phyloP scores from a whole-genome alignment of 2,888 invertebrate species.

The Caenorhabditis sp. region DNA sequence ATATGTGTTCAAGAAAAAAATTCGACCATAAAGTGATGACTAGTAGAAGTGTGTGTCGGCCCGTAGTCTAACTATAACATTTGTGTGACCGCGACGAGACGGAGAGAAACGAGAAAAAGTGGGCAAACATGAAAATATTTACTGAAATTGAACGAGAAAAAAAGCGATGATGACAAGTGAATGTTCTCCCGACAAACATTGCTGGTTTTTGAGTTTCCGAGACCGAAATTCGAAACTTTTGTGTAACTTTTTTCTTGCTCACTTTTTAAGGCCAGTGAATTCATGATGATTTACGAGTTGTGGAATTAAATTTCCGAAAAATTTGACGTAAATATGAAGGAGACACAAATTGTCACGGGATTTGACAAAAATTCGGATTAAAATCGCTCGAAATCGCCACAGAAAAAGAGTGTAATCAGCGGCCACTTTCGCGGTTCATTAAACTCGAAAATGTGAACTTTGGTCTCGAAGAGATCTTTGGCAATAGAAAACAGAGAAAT shows the following conservation, averaged over 20 bases:
- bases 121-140: conserved; percentile 35
- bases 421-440: no score
- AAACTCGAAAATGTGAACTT: neutral
- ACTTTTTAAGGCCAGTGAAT: no score
- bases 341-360: neutral
- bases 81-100: conserved; percentile 8
- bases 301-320: no score
- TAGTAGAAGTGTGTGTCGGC: no score
- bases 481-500: neutral
- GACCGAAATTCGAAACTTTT: neutral
- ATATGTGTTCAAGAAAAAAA: no score
- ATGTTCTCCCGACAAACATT: conserved; percentile 24
- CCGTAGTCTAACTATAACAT: no score
- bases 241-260: neutral
- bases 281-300: neutral
- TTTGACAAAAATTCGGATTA: neutral
- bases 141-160: conserved; percentile 28
- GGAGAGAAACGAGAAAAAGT: conserved; percentile 7
- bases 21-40: no score
- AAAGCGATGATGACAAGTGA: conserved; percentile 7
- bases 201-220: conserved; percentile 9
- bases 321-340: neutral
- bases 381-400: neutral
- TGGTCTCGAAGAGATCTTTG: neutral
- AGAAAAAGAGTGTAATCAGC: no score